These are phyloP conservation scores for Stenoptilia bipunctidactyla DNA, from an alignment of 2,888 invertebrate species.

Conservation along the genomic window DNA sequence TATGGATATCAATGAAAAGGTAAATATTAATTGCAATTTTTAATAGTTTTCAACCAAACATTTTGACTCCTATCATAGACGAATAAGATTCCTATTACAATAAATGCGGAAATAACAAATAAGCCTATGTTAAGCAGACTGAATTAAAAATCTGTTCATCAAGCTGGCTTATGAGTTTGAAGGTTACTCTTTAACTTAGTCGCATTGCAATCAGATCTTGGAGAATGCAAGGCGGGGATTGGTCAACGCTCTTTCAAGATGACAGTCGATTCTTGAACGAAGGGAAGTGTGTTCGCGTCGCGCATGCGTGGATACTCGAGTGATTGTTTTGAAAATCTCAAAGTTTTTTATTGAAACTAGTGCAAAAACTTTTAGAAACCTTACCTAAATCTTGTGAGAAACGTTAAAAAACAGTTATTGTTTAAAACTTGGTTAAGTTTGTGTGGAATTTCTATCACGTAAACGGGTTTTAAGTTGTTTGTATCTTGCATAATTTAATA, in stretches of 20 bases:
- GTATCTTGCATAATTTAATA: conserved; percentile 29
- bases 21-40: conserved; percentile 1
- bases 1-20: conserved; percentile 12
- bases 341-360: conserved; percentile 10
- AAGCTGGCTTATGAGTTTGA: conserved; percentile 5
- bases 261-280: conserved; percentile 17
- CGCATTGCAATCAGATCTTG: conserved; percentile 37
- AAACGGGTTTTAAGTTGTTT: conserved; percentile 36
- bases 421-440: conserved; percentile 13
- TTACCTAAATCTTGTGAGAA: too few relatives aligned
- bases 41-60: too few relatives aligned
- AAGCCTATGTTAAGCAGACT: background rate
- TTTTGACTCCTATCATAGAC: background rate
- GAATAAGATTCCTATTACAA: background rate
- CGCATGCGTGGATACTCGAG: conserved; percentile 27
- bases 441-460: conserved; percentile 27
- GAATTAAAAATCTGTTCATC: background rate
- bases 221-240: conserved; percentile 49
- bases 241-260: conserved; percentile 18
- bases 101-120: background rate
- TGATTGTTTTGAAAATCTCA: conserved; percentile 15
- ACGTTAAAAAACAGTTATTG: too few relatives aligned
- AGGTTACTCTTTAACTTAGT: conserved; percentile 35
- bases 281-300: conserved; percentile 23
- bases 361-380: conserved; percentile 4